A percentile compares a stretch with the other conserved stretches of the same genome.
Evolutionary conservation across 2,113 vertebrate species (phyloP).

Genomic region (Meleagris gallopavo): DNA sequence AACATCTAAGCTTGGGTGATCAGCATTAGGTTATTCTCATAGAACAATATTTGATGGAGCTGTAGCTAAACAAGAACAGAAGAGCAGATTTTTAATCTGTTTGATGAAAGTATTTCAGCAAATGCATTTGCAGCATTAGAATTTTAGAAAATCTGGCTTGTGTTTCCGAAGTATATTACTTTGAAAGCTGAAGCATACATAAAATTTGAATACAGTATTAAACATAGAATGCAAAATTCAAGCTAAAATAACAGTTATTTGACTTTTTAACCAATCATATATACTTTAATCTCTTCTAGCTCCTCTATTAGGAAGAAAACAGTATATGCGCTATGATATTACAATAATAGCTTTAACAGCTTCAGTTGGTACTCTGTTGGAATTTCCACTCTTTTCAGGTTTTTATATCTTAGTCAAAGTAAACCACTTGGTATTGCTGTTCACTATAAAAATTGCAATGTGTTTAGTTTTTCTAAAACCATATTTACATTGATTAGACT

Average conservation of each 20-base stretch:
- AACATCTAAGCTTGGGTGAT: neutral
- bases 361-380: slow-evolving; percentile 10
- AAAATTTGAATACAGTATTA: neutral
- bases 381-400: slow-evolving; percentile 34
- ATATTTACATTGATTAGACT: slow-evolving; percentile 59
- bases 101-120: neutral
- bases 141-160: neutral
- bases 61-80: neutral
- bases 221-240: neutral
- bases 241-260: slow-evolving; percentile 46
- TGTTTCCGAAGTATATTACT: neutral
- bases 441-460: slow-evolving; percentile 36
- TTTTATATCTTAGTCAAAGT: slow-evolving; percentile 52
- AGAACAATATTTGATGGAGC: neutral
- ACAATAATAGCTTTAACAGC: slow-evolving; percentile 40
- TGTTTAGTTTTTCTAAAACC: slow-evolving; percentile 17
- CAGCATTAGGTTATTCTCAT: neutral
- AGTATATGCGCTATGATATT: neutral
- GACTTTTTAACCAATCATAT: slow-evolving; percentile 7
- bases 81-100: neutral
- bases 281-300: slow-evolving; percentile 31
- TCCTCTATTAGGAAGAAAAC: slow-evolving; percentile 27
- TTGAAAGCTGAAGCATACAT: neutral
- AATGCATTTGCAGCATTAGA: neutral
- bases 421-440: slow-evolving; percentile 44